phyloP scores from a whole-genome alignment of 2,888 invertebrate species.

The Punctoribates punctum region DNA sequence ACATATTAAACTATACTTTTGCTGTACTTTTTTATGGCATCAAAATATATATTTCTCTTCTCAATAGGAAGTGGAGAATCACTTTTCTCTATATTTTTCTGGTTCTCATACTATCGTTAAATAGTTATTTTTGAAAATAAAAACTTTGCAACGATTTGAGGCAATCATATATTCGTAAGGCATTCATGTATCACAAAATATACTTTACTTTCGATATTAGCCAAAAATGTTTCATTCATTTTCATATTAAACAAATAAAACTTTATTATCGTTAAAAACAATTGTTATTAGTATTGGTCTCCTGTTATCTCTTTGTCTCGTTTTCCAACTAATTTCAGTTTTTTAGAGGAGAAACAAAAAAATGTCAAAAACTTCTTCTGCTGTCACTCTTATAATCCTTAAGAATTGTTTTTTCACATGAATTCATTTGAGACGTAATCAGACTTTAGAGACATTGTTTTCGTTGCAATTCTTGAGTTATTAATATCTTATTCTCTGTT shows the following conservation, averaged over 20 bases:
- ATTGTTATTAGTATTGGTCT: too few relatives aligned
- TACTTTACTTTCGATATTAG: slow-evolving; percentile 8
- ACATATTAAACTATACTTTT: slow-evolving; percentile 19
- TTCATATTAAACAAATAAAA: slow-evolving; percentile 1
- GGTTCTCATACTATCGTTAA: not conserved
- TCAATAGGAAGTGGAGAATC: slow-evolving; percentile 7
- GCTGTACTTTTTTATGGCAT: slow-evolving; percentile 12
- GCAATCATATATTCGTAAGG: too few relatives aligned
- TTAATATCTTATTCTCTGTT: not conserved
- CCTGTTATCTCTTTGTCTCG: not conserved
- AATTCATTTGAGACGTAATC: slow-evolving; percentile 20
- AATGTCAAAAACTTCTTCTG: not conserved
- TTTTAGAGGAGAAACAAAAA: not conserved
- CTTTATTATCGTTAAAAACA: not conserved
- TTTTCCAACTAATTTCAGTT: not conserved
- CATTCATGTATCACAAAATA: not conserved
- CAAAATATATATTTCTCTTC: not conserved
- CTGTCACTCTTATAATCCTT: not conserved
- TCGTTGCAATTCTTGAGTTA: not conserved
- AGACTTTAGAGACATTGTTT: not conserved
- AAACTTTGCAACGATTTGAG: not conserved
- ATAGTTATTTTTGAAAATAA: not conserved
- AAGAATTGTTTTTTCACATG: not conserved
- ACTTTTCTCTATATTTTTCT: not conserved
- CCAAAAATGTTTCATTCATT: not conserved